Percentiles rank a stretch among this genome's conserved stretches.
Conservation (phyloP, 2,797 vertebrate genomes). For the Poecile montanus region DNA sequence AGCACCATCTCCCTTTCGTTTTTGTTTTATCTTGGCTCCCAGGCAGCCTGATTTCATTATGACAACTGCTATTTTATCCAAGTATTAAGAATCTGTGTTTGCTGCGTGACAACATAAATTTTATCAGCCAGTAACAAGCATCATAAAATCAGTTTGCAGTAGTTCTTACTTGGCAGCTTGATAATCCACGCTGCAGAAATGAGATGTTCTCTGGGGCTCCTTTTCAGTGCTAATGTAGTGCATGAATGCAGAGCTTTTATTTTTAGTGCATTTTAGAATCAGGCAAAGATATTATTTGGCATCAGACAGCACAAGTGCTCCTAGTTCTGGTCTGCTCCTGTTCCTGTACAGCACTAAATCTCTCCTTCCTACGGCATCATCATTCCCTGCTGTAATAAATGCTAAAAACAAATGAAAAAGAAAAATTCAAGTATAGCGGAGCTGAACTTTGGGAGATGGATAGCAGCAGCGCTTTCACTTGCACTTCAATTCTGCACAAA, state of each 20-base stretch:
- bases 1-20: neutral
- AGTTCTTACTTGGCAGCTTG: constrained; percentile 22
- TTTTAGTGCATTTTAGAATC: neutral
- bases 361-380: neutral
- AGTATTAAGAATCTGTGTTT: neutral
- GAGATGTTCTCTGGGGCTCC: constrained; percentile 18
- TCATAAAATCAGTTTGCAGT: constrained; percentile 30
- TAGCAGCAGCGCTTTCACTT: neutral
- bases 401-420: constrained; percentile 18
- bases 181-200: constrained; percentile 10
- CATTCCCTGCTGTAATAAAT: constrained; percentile 4
- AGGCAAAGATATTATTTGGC: neutral
- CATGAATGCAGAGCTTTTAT: constrained; percentile 23
- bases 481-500: neutral
- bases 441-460: constrained; percentile 2
- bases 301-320: neutral
- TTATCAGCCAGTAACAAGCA: constrained; percentile 14
- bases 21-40: neutral
- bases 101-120: neutral
- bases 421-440: neutral
- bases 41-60: constrained; percentile 26
- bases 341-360: neutral
- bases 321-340: neutral
- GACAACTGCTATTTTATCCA: neutral
- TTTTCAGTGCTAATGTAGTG: neutral